Evolutionary conservation across 2,888 invertebrate genomes (phyloP), one percentile per base, ranked within the genome.

Genomic region (Metacarcinus magister): DNA sequence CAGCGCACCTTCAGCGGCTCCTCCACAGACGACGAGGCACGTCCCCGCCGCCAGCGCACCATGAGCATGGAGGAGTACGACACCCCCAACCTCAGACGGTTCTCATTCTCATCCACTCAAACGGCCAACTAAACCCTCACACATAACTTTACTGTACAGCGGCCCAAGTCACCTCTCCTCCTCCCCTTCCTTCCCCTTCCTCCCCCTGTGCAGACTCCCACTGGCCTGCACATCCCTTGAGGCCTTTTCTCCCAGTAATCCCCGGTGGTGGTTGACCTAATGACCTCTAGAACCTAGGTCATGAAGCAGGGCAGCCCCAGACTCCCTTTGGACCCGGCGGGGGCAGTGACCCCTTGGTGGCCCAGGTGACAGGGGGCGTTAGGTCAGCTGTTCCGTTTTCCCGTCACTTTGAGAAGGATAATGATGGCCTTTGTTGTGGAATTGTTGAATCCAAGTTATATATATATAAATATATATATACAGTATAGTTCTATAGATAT

Each of bases 31-130:
- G 97, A 98, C 67, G 98, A 97, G 90, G 98, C 97, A 92, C 97
- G 98, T 32, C 97, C 97, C 28, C 98, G 98, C 96, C 97, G 98
- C 75, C 98, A 98, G 44, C 98, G 98, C 93, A 98, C 98, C 96
- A 98, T 98, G 98, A 98, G 98, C 96, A 98, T 98, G 98, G 98
- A 98, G 97, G 98, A 98, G 97, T 98, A 98, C 97, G 98, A 98
- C 98, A 98, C 98, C 97, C 98, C 98, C 82, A 98, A 99, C 97
- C 98, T 98, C 97, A 98, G 98, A 97, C 98, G 98, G 91, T 98
- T 98, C 96, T 98, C 98, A 96, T 98, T 98, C 97, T 98, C 96
- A 67, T 95, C 93, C 93, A 96, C 96, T 75, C 97, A 96, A 82
- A 95, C 96, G 1, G 96, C 97, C 46, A 97, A 97, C 94, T 97